These are phyloP conservation scores for Tachysurus fulvidraco DNA, from an alignment of 2,113 vertebrate species.

Conservation along the genomic window DNA sequence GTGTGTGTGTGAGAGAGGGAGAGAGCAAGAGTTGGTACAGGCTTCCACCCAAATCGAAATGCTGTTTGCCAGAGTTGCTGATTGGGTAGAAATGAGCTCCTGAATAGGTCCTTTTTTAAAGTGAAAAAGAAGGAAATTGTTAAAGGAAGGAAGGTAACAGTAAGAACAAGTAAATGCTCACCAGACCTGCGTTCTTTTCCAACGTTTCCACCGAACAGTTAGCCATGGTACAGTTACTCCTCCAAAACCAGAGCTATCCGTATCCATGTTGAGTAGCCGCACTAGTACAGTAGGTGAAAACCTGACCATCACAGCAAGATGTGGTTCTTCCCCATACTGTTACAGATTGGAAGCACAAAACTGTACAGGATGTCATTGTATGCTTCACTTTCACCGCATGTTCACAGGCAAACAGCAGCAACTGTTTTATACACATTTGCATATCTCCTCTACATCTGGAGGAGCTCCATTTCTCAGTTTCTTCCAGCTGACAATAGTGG, in stretches of 20 bases:
- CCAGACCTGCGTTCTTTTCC: neutral
- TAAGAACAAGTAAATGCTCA: neutral
- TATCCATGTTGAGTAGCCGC: neutral
- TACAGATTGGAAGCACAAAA: neutral
- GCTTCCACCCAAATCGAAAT: neutral
- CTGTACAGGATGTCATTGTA: neutral
- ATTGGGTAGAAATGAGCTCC: slow-evolving; percentile 18
- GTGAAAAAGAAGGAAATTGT: slow-evolving; percentile 16
- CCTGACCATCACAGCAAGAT: neutral
- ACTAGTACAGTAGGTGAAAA: neutral
- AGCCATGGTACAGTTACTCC: neutral
- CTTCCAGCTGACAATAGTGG: neutral
- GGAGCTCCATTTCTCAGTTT: neutral
- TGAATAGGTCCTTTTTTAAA: slow-evolving; percentile 7
- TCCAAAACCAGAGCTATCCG: neutral
- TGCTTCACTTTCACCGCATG: neutral
- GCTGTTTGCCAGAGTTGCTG: slow-evolving; percentile 23
- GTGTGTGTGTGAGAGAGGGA: neutral
- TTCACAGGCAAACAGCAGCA: neutral
- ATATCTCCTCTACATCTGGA: neutral
- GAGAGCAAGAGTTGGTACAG: neutral
- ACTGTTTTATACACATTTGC: neutral
- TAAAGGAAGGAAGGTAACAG: slow-evolving; percentile 30
- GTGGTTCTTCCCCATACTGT: neutral
- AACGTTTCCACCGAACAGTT: neutral